phyloP scores from a whole-genome alignment of 2,888 invertebrate species.

The Patella caerulea region DNA sequence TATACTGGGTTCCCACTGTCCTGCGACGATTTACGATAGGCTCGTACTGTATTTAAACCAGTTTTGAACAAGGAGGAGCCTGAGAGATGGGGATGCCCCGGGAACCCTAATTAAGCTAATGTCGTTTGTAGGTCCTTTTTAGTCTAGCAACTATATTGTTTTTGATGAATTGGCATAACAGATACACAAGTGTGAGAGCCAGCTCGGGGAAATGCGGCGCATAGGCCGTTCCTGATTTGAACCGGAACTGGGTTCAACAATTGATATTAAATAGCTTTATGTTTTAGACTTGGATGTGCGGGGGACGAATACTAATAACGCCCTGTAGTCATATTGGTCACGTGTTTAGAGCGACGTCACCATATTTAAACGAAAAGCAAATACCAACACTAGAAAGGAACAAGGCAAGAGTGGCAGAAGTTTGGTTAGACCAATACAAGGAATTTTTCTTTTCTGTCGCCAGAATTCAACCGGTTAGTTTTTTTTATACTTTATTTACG shows the following conservation, averaged over 20 bases:
- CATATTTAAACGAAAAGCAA: slow-evolving; percentile 96
- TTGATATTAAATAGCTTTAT: background rate
- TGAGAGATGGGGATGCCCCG: no score
- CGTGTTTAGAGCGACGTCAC: slow-evolving; percentile 96
- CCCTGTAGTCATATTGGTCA: slow-evolving; percentile 99
- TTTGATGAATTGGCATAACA: no score
- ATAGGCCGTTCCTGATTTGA: no score
- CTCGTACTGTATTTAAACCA: no score
- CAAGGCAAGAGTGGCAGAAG: slow-evolving; percentile 95
- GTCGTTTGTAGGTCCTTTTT: no score
- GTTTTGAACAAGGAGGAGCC: no score
- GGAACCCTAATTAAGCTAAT: no score
- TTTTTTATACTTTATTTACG: background rate
- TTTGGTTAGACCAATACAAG: slow-evolving; percentile 77
- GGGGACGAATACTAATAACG: slow-evolving; percentile 94
- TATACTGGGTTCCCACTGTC: no score
- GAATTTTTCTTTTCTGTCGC: slow-evolving; percentile 98
- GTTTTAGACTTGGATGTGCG: slow-evolving; percentile 95
- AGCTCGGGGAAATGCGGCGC: no score
- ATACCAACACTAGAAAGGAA: slow-evolving; percentile 96
- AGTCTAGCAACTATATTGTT: no score
- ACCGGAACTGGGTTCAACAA: no score
- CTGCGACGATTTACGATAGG: background rate
- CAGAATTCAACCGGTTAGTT: slow-evolving; percentile 84
- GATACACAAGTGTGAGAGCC: no score